Evolutionary conservation across 2,888 invertebrate genomes (phyloP).

Genomic region (Mantis religiosa): DNA sequence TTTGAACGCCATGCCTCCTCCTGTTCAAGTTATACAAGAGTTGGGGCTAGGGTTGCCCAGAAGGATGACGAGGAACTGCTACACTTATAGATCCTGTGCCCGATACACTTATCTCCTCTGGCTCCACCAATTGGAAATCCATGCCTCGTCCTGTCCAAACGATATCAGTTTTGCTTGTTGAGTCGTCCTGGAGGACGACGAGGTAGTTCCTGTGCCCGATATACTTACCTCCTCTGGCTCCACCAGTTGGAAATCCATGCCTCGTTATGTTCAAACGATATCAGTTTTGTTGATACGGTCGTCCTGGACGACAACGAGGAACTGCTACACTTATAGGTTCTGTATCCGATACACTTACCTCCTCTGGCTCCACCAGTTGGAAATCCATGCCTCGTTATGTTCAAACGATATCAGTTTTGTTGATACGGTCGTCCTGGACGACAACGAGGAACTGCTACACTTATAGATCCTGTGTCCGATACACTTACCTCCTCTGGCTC

Average conservation of each 20-base stretch:
- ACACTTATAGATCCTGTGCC: too few relatives aligned
- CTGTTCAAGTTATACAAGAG: conserved; percentile 91
- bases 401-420: conserved; percentile 86
- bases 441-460: conserved; percentile 80
- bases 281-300: conserved; percentile 70
- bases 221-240: conserved; percentile 86
- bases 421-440: conserved; percentile 56
- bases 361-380: conserved; percentile 92
- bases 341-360: conserved; percentile 49
- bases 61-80: conserved; percentile 81
- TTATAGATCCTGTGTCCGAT: too few relatives aligned
- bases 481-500: conserved; percentile 84
- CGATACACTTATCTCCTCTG: conserved; percentile 68
- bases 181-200: conserved; percentile 72
- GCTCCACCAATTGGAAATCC: conserved; percentile 93
- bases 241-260: conserved; percentile 91
- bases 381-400: conserved; percentile 94
- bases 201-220: conserved; percentile 76
- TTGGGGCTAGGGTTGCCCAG: conserved; percentile 67
- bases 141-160: conserved; percentile 94
- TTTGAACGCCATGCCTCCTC: conserved; percentile 92
- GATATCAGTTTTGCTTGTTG: conserved; percentile 73
- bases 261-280: conserved; percentile 92
- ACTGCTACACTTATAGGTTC: conserved; percentile 85
- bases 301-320: conserved; percentile 76